Conservation (phyloP, 2,797 vertebrate species). For the Lepidocolaptes lacrymiger region DNA sequence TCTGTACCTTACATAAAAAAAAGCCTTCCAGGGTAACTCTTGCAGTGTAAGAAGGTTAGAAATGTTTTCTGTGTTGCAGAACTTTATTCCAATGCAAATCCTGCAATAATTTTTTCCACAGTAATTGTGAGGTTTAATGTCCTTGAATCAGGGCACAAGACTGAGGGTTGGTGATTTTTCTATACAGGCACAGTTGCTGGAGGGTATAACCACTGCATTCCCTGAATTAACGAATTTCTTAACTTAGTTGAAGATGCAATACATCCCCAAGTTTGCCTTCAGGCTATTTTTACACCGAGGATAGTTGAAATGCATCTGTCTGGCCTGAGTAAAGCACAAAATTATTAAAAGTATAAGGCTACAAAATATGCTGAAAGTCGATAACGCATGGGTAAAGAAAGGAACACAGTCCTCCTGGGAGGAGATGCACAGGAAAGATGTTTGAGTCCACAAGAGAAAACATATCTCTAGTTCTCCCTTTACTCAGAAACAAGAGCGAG, state of each 20-base stretch:
- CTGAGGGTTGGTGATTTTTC: not conserved
- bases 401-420: not conserved
- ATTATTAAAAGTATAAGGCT: not conserved
- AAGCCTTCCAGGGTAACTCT: not conserved
- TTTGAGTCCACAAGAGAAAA: not conserved
- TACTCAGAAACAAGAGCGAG: not conserved
- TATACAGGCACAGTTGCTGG: not conserved
- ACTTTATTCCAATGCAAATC: not conserved
- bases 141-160: not conserved
- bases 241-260: not conserved
- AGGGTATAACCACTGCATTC: not conserved
- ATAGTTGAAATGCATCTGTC: not conserved
- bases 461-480: not conserved
- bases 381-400: not conserved
- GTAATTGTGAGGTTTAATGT: not conserved
- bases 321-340: not conserved
- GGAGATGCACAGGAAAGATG: not conserved
- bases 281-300: not conserved
- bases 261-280: not conserved
- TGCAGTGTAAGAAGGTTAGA: not conserved
- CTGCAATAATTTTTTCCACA: not conserved
- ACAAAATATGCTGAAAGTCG: not conserved
- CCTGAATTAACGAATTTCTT: not conserved
- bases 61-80: not conserved
- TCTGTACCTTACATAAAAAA: not conserved